These are phyloP conservation scores for Pterocles orientalis DNA, from an alignment of 2,113 vertebrate genomes.

Conservation along the genomic window DNA sequence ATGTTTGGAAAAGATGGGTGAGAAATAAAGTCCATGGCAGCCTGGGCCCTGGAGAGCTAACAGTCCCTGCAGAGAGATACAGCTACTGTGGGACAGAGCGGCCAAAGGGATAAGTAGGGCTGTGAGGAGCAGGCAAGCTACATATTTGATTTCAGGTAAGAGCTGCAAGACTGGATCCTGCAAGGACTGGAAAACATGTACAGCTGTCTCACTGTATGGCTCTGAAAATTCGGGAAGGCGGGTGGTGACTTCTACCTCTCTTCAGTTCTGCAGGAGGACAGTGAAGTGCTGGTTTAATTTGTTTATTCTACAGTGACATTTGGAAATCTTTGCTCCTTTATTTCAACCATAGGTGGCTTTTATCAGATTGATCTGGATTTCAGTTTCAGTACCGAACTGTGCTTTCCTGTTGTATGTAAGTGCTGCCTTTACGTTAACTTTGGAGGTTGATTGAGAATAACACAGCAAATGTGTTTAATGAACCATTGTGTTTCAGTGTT, in stretches of 20 bases:
- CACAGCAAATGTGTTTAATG: neutral
- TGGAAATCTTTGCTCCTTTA: neutral
- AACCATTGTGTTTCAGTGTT: neutral
- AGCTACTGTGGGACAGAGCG: fast-evolving
- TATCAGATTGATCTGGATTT: neutral
- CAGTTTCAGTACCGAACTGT: neutral
- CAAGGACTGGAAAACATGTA: neutral
- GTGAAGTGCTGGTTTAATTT: neutral
- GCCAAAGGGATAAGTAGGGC: neutral
- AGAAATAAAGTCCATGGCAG: neutral
- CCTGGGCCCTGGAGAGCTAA: neutral
- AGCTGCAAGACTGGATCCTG: neutral
- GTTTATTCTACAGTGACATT: neutral
- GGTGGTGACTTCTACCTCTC: neutral
- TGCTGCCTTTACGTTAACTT: neutral
- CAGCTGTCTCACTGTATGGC: neutral
- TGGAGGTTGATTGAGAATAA: neutral
- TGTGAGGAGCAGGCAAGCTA: neutral
- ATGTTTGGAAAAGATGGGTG: neutral
- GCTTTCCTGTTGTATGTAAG: neutral
- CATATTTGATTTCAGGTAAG: neutral
- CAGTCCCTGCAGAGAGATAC: fast-evolving
- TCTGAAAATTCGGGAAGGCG: neutral
- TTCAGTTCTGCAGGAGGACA: neutral
- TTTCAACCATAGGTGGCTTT: neutral